Evolutionary conservation across 1,140 invertebrate genomes (phyloP).

Genomic region (Nasonia vitripennis): DNA sequence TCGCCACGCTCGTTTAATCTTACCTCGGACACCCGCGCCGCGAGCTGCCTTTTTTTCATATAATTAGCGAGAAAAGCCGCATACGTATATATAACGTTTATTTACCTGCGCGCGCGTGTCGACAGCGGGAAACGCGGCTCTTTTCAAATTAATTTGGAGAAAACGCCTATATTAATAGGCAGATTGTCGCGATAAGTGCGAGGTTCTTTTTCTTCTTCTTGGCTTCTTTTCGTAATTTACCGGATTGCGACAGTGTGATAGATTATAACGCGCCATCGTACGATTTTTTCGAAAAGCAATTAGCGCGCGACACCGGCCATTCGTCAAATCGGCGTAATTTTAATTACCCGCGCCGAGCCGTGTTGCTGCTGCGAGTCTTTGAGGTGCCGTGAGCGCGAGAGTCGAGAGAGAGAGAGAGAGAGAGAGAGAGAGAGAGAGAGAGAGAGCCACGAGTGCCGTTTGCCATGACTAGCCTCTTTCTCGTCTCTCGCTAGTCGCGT

Average conservation of each 20-base stretch:
- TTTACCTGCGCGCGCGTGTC: slow-evolving; percentile 47
- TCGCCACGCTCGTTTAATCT: slow-evolving; percentile 12
- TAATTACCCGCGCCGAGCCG: not conserved
- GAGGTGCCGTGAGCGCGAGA: slow-evolving; percentile 35
- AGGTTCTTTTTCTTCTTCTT: too few species aligned
- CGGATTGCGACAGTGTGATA: too few species aligned
- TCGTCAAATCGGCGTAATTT: slow-evolving; percentile 29
- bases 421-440: not conserved
- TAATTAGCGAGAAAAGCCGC: slow-evolving; percentile 35
- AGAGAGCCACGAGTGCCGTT: slow-evolving; percentile 13
- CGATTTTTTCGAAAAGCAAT: slow-evolving; percentile 11
- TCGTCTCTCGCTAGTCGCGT: not conserved
- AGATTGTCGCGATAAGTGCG: not conserved
- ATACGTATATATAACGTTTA: not conserved
- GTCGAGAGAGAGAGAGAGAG: not conserved
- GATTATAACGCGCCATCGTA: not conserved
- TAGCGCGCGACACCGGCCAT: not conserved
- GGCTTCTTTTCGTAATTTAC: not conserved
- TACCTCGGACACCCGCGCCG: not conserved
- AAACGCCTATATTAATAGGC: not conserved
- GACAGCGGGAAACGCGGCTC: slow-evolving; percentile 37
- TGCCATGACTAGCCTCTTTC: not conserved
- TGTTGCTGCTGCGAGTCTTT: not conserved
- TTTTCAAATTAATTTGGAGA: not conserved
- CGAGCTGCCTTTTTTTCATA: slow-evolving; percentile 37